phyloP scores from a whole-genome alignment of 2,113 vertebrate species.

The Meleagris gallopavo region DNA sequence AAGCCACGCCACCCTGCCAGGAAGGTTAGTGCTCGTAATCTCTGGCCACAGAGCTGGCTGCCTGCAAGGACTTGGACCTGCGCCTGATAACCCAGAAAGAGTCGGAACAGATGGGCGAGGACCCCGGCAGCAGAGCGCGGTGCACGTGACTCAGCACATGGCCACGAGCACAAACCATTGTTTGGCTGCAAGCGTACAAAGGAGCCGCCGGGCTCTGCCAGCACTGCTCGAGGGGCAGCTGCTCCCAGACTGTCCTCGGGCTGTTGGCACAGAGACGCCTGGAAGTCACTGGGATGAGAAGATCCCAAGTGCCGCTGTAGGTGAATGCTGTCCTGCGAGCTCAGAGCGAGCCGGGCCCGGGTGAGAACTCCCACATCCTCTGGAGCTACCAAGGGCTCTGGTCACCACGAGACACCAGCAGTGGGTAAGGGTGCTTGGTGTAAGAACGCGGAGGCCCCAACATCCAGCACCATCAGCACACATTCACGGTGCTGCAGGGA shows the following conservation, averaged over 20 bases:
- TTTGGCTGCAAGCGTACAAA: slow-evolving; percentile 69
- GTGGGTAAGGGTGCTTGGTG: not conserved
- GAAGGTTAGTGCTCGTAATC: slow-evolving; percentile 88
- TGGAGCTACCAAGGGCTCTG: not conserved
- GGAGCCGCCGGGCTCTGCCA: slow-evolving; percentile 8
- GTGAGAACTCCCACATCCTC: not conserved
- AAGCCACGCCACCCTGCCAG: slow-evolving; percentile 90
- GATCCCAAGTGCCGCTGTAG: not conserved
- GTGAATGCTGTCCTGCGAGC: not conserved
- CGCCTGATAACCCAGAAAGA: slow-evolving; percentile 83
- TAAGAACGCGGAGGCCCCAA: not conserved
- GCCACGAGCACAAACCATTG: slow-evolving; percentile 77
- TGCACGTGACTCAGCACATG: slow-evolving; percentile 78
- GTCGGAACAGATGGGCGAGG: slow-evolving; percentile 88
- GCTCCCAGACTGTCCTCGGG: not conserved
- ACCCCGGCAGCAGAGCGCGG: slow-evolving; percentile 83
- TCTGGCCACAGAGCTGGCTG: slow-evolving; percentile 86
- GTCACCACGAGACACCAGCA: accelerated
- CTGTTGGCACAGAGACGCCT: not conserved
- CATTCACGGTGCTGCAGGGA: not conserved
- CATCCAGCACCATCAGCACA: not conserved
- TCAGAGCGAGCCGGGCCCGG: not conserved
- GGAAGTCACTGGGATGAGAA: not conserved
- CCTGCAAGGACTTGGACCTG: slow-evolving; percentile 80
- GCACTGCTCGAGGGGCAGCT: slow-evolving; percentile 54